Base-by-base conservation (phyloP, 1,140 invertebrate species). In the Ips nitidus region DNA sequence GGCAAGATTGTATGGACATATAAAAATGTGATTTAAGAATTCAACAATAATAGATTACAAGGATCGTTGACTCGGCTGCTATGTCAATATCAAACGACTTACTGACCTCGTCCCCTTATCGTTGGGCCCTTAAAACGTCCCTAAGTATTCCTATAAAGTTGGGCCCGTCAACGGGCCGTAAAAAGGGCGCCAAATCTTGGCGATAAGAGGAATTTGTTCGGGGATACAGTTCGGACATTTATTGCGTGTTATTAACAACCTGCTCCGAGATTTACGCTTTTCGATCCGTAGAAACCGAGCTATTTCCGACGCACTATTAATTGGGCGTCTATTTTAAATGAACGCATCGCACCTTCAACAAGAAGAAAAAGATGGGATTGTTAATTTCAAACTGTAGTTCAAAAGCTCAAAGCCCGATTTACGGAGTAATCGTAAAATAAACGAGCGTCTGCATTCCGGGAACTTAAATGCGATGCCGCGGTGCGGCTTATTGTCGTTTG, bases 101-200 rank as follows among this genome's bases (percentile, higher is more conserved):
- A 66, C 64, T 66, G 64, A 66, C 64, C 64, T 66, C 64, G 52
- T 55, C 64, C 64, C 64, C 40, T 50, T 42, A 41, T 6, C 52
- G 47, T 57, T 50, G 8, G 42, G 40, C 6, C 43, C 53, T 43
- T 55, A 39, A 53, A 42, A 6, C 22, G 41, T 39, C 41, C 64
- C 56, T 58, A 66, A 66, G 64, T 57, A 55, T 50, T 41, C 45
- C 55, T 66, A 66, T 57, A 66, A 66, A 66, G 64, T 55, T 58
- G 36, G 64, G 64, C 52, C 42, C 55, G 53, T 66, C 64, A 58
- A 66, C 64, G 56, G 64, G 40, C 64, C 45, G 40, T 58, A 58
- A 66, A 66, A 63, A 66, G 64, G 64, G 55, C 64, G 64, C 53
- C 64, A 66, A 66, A 66, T 66, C 53, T 66, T 58, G 42, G 50